Base-by-base conservation (phyloP, 2,113 vertebrate genomes). In the Ophiodon elongatus region DNA sequence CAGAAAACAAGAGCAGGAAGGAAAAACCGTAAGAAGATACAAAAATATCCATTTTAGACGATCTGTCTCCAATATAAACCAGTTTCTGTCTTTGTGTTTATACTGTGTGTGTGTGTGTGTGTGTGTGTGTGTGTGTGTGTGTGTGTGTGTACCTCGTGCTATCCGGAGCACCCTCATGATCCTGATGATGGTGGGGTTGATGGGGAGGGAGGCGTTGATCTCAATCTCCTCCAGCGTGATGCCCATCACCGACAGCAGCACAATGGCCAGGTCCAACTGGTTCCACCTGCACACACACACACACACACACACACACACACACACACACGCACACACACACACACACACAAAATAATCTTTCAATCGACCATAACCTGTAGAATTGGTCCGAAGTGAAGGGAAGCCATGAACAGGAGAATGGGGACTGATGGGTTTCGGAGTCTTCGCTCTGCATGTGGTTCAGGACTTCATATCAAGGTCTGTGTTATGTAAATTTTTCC, bases 141-240 rank as follows among this genome's bases (percentile, higher is more conserved):
- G 8, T 15, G 33, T 59, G 39, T 19, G 35, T 90, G 93, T 91
- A 99, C 98, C 98, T 79, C 98, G 94, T 52, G 98, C 97, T 0
- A 99, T 99, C 19, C 98, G 96, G 59, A 99, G 95, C 23, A 99
- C 98, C 54, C 98, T 96, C 98, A 99, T 99, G 94, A 99, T 99
- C 43, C 98, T 96, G 89, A 99, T 99, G 94, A 99, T 99, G 79
- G 98, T 99, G 47, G 98, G 98, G 88, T 99, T 99, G 94, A 99
- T 99, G 83, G 98, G 98, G 37, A 99, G 96, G 0, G 98, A 97
- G 0, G 98, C 98, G 0, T 97, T 99, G 86, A 98, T 98, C 94
- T 99, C 98, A 1, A 99, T 99, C 93, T 99, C 98, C 91, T 99
- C 98, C 93, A 99, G 57, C 0, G 95, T 98, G 92, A 99, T 99